Conservation (phyloP, 1,140 invertebrate species). For the Neuroterus valhalla region DNA sequence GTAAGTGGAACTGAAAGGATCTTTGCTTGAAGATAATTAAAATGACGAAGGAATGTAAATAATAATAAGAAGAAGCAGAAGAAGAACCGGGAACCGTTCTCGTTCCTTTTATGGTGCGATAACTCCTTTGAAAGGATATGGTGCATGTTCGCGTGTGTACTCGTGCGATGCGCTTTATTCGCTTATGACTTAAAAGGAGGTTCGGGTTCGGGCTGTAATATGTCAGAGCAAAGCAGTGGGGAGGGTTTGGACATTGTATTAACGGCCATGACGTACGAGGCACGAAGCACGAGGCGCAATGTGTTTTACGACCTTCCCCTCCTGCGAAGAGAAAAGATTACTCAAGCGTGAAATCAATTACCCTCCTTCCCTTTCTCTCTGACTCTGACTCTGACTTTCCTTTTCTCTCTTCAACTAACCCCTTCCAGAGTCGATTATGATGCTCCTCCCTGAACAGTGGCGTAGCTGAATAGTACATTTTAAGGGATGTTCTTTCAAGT, state of each 20-base stretch:
- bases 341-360: conserved; percentile 64
- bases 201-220: conserved; percentile 51
- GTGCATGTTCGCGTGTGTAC: conserved; percentile 18
- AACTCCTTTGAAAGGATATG: conserved; percentile 28
- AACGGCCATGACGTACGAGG: conserved; percentile 62
- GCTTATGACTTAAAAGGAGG: conserved; percentile 50
- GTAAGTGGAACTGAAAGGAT: background rate
- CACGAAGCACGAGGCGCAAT: conserved; percentile 56
- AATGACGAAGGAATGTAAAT: conserved; percentile 13
- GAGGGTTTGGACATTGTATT: conserved; percentile 60
- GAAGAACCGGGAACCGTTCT: background rate
- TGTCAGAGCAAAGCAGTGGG: conserved; percentile 54
- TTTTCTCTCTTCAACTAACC: conserved; percentile 44
- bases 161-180: conserved; percentile 30
- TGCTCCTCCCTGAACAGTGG: conserved; percentile 10
- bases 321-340: conserved; percentile 59
- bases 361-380: conserved; percentile 57
- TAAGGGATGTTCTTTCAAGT: too few species aligned
- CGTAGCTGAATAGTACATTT: background rate
- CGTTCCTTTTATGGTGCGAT: conserved; percentile 18
- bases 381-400: conserved; percentile 53
- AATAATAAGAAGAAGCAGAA: too few species aligned
- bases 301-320: conserved; percentile 57
- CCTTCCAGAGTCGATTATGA: conserved; percentile 8
- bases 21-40: background rate